Evolutionary conservation across 2,888 invertebrate genomes (phyloP).

Genomic region (Campoplex capitator): DNA sequence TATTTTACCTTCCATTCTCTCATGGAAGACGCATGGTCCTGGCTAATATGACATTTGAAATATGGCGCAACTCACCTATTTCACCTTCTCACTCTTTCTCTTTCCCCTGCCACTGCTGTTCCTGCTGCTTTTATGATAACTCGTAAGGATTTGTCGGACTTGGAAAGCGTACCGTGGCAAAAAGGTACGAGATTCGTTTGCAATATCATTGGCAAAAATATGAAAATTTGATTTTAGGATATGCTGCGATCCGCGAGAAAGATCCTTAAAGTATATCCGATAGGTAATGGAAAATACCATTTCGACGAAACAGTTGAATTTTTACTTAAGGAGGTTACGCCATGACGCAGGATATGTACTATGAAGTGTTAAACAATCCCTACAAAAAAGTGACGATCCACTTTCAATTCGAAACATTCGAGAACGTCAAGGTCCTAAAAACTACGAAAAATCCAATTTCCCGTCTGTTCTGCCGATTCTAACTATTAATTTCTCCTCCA

Average conservation of each 20-base stretch:
- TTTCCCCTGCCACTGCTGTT: conserved; percentile 25
- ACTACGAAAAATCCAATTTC: no score
- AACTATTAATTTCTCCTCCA: no score
- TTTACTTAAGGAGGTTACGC: background rate
- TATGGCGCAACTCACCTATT: conserved; percentile 76
- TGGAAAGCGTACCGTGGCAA: conserved; percentile 27
- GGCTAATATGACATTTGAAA: conserved; percentile 82
- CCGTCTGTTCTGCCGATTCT: no score
- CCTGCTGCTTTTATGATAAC: conserved; percentile 3
- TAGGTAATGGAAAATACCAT: background rate
- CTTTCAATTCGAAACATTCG: no score
- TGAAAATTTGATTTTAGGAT: conserved; percentile 11
- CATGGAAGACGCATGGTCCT: conserved; percentile 80
- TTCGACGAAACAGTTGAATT: background rate
- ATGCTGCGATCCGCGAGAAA: background rate
- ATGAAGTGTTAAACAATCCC: no score
- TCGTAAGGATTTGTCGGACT: conserved; percentile 40
- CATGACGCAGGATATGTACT: no score
- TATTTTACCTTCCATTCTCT: conserved; percentile 75
- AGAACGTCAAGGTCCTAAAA: no score
- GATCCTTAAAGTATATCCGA: background rate
- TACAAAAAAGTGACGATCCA: no score
- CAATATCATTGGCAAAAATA: conserved; percentile 13
- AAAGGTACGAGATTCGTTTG: conserved; percentile 35
- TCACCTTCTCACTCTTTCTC: conserved; percentile 63